phyloP scores from a whole-genome alignment of 2,888 invertebrate genomes.

The Eupithecia pulchellata region DNA sequence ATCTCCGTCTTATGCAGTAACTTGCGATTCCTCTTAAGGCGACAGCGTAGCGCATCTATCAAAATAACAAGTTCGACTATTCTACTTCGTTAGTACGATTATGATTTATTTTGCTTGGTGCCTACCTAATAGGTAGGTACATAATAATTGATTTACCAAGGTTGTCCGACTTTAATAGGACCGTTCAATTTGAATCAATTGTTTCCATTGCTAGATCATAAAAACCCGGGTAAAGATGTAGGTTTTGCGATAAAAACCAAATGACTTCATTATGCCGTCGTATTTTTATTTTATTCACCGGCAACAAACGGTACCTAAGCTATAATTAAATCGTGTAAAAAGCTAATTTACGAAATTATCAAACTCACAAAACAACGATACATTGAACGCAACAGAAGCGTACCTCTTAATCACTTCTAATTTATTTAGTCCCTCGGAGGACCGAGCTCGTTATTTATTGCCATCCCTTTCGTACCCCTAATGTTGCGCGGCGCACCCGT shows the following conservation, averaged over 20 bases:
- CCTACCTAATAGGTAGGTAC: constrained; percentile 35
- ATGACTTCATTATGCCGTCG: constrained; percentile 21
- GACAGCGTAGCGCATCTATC: constrained; percentile 66
- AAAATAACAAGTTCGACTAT: constrained; percentile 51
- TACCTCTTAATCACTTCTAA: constrained; percentile 85
- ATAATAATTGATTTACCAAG: constrained; percentile 49
- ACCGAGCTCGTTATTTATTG: constrained; percentile 78
- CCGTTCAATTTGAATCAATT: constrained; percentile 38
- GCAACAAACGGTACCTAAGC: constrained; percentile 35
- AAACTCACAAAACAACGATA: constrained; percentile 73
- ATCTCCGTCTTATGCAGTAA: constrained; percentile 66
- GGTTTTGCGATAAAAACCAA: constrained; percentile 30
- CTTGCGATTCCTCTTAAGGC: constrained; percentile 78
- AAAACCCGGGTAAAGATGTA: constrained; percentile 22
- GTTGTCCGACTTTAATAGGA: constrained; percentile 34
- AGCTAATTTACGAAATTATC: constrained; percentile 53
- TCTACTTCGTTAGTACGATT: constrained; percentile 51
- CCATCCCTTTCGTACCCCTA: constrained; percentile 74
- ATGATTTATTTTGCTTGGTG: constrained; percentile 48
- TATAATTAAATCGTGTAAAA: constrained; percentile 50
- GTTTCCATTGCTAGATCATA: constrained; percentile 19
- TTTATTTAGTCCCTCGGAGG: constrained; percentile 83
- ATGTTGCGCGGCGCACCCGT: constrained; percentile 60
- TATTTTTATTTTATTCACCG: constrained; percentile 27
- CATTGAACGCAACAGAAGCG: constrained; percentile 77